Percentiles rank a stretch among this genome's conserved stretches.
Conservation (phyloP, 2,113 vertebrate genomes). For the Vicugna pacos region DNA sequence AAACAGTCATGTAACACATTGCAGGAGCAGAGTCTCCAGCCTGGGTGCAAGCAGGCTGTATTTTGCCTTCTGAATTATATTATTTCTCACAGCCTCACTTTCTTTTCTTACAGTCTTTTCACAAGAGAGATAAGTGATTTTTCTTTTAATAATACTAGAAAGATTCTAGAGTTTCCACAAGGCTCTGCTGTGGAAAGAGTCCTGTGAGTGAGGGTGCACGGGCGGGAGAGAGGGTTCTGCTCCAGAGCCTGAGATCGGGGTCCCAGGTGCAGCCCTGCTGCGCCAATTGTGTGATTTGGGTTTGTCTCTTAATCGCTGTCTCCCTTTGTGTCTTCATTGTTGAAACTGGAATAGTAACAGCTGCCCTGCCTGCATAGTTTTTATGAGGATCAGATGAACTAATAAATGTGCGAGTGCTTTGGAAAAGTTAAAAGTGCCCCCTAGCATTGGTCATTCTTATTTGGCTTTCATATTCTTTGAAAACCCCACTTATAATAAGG, state of each 20-base stretch:
- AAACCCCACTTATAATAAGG: constrained; percentile 70
- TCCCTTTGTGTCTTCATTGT: constrained; percentile 66
- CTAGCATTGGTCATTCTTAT: constrained; percentile 64
- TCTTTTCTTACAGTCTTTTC: not conserved
- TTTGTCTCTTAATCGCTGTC: constrained; percentile 59
- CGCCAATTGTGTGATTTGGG: constrained; percentile 33
- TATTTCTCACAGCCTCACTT: constrained; percentile 1
- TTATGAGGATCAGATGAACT: constrained; percentile 79
- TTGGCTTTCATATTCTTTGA: constrained; percentile 75
- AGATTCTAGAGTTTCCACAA: not conserved
- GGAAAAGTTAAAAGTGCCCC: constrained; percentile 76
- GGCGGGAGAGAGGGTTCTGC: not conserved
- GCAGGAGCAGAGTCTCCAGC: not conserved
- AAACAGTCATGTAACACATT: constrained; percentile 11
- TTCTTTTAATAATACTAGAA: constrained; percentile 45
- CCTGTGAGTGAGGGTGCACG: not conserved
- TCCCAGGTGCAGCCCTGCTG: not conserved
- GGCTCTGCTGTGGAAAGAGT: not conserved
- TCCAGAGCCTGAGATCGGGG: not conserved
- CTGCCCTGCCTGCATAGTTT: constrained; percentile 66
- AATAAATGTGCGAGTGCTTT: constrained; percentile 72
- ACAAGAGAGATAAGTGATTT: not conserved
- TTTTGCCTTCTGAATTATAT: constrained; percentile 59
- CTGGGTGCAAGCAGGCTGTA: not conserved
- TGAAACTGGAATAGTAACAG: constrained; percentile 68